A percentile compares a stretch with the other conserved stretches of the same genome.
Evolutionary conservation across 64 coral and sea anemone species (phyloP).

Genomic region (Montipora efflorescens): DNA sequence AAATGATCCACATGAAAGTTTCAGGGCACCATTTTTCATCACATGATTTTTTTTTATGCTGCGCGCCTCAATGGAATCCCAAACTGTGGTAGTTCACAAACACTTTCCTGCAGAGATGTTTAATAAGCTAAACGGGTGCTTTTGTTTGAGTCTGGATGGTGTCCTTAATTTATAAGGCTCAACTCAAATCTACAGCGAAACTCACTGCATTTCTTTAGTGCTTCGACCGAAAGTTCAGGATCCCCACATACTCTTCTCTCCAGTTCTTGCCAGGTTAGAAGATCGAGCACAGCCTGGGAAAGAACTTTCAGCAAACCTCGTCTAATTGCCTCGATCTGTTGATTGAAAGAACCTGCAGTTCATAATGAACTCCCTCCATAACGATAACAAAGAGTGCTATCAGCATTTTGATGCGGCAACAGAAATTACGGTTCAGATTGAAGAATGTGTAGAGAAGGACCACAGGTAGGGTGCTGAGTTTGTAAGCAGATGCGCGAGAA

Average conservation of each 20-base stretch:
- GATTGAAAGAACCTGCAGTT: neutral
- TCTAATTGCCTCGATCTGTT: slow-evolving; percentile 87
- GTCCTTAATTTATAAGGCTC: neutral
- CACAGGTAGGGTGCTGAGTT: too few relatives aligned
- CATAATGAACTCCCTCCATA: neutral
- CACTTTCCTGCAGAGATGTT: too few relatives aligned
- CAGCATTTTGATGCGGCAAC: too few relatives aligned
- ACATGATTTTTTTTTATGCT: too few relatives aligned
- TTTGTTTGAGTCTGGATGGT: too few relatives aligned
- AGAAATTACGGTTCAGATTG: too few relatives aligned
- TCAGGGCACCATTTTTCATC: too few relatives aligned
- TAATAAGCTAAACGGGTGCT: too few relatives aligned
- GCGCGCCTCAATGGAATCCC: neutral
- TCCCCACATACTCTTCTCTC: slow-evolving; percentile 93
- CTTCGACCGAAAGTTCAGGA: slow-evolving; percentile 87
- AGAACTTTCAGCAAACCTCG: slow-evolving; percentile 93
- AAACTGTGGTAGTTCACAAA: neutral
- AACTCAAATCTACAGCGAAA: neutral
- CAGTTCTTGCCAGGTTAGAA: slow-evolving; percentile 97
- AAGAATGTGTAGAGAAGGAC: too few relatives aligned
- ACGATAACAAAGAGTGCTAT: too few relatives aligned
- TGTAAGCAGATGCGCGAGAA: too few relatives aligned
- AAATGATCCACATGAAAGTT: too few relatives aligned
- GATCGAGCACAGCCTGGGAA: slow-evolving; percentile 88
- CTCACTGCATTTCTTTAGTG: slow-evolving; percentile 92